Conservation (phyloP, 92 coral and sea anemone genomes). For the Pocillopora grandis region DNA sequence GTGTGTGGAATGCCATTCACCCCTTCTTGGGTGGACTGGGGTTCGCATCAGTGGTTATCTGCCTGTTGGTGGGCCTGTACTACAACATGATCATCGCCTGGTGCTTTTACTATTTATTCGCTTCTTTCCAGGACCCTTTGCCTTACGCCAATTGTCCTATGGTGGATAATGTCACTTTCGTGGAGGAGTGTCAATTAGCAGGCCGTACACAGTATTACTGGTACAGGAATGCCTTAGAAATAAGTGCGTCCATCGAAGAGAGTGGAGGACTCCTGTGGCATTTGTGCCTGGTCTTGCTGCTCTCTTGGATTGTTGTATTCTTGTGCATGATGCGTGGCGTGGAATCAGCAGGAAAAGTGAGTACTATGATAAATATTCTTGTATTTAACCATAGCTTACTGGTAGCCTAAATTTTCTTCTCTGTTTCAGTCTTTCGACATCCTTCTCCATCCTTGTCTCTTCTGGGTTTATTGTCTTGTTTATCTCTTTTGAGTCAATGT, state of each 20-base stretch:
- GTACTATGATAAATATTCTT: background rate
- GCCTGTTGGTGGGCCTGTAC: slow-evolving; percentile 72
- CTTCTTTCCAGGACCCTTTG: slow-evolving; percentile 86
- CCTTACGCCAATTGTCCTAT: slow-evolving; percentile 77
- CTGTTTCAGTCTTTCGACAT: too few relatives aligned
- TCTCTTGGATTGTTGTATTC: slow-evolving; percentile 70
- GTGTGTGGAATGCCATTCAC: slow-evolving; percentile 88
- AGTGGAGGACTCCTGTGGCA: slow-evolving; percentile 71
- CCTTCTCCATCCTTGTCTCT: too few relatives aligned
- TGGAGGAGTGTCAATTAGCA: slow-evolving; percentile 56
- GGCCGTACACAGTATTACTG: slow-evolving; percentile 76
- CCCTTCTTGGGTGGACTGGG: slow-evolving; percentile 96
- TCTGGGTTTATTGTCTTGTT: too few relatives aligned
- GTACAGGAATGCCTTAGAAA: slow-evolving; percentile 61
- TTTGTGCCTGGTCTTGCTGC: slow-evolving; percentile 53
- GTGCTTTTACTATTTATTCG: slow-evolving; percentile 76
- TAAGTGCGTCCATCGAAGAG: slow-evolving; percentile 53
- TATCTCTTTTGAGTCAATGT: too few relatives aligned
- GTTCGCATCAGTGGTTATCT: slow-evolving; percentile 73
- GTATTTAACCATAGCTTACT: too few relatives aligned
- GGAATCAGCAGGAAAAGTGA: slow-evolving; percentile 79
- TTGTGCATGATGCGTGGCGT: slow-evolving; percentile 81
- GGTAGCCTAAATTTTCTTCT: too few relatives aligned
- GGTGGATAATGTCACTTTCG: slow-evolving; percentile 40
- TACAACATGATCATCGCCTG: slow-evolving; percentile 72